Percentiles rank a stretch among this genome's conserved stretches.
These are phyloP conservation scores for Cherax destructor DNA, from an alignment of 1,140 invertebrate genomes.

Conservation along the genomic window DNA sequence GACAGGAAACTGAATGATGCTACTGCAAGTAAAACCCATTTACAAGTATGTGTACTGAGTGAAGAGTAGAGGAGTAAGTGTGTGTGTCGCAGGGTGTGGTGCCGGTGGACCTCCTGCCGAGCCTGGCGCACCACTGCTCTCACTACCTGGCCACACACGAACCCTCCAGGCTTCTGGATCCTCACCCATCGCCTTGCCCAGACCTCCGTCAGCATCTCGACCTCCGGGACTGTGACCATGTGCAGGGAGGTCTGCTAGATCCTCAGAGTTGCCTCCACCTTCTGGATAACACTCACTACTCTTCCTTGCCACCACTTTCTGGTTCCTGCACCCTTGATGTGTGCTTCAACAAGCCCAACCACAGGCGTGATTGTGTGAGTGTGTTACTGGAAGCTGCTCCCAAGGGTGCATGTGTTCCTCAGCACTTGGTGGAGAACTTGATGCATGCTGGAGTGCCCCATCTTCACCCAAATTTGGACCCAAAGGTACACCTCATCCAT, in stretches of 20 bases:
- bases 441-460: not conserved
- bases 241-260: constrained; percentile 12
- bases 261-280: not conserved
- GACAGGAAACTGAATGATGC: no score
- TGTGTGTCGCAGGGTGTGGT: not conserved
- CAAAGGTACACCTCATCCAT: not conserved
- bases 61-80: not conserved
- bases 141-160: not conserved
- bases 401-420: not conserved
- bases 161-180: not conserved
- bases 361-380: not conserved
- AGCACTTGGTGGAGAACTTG: not conserved
- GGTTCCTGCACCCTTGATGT: not conserved
- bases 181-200: not conserved
- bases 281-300: not conserved
- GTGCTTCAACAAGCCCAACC: not conserved
- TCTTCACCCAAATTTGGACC: not conserved
- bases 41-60: not conserved
- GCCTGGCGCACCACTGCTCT: not conserved
- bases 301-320: no score
- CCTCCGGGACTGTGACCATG: constrained; percentile 39
- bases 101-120: not conserved
- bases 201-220: not conserved
- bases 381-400: not conserved
- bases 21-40: not conserved